Conservation (phyloP, 2,888 invertebrate genomes). For the Epistrophe eligans region DNA sequence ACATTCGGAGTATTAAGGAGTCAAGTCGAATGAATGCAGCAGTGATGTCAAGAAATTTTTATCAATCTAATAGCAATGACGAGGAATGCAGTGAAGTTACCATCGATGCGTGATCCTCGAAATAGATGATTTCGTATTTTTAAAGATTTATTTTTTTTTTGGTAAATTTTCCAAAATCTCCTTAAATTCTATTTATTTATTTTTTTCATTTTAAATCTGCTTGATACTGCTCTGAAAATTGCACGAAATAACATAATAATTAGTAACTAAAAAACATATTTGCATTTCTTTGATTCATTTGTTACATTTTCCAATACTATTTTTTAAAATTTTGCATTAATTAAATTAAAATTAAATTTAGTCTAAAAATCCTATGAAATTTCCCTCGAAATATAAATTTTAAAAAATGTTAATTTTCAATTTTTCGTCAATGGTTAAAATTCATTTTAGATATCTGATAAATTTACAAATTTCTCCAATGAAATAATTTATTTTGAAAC, state of each 20-base stretch:
- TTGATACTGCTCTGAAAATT: constrained; percentile 23
- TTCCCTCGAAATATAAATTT: not conserved
- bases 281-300: not conserved
- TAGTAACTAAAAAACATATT: not conserved
- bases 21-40: constrained; percentile 58
- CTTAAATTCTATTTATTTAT: constrained; percentile 8
- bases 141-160: constrained; percentile 16
- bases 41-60: constrained; percentile 47
- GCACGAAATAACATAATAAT: constrained; percentile 5
- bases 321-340: not conserved
- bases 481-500: too few species aligned
- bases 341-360: not conserved
- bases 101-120: constrained; percentile 70
- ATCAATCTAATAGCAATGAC: constrained; percentile 2
- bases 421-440: too few species aligned
- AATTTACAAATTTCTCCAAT: too few species aligned
- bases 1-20: constrained; percentile 67
- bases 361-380: not conserved
- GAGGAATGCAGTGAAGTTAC: constrained; percentile 60
- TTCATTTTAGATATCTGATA: too few species aligned
- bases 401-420: too few species aligned
- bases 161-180: constrained; percentile 4
- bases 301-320: not conserved
- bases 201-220: not conserved
- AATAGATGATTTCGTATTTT: constrained; percentile 7